These are phyloP conservation scores for Cichladusa arquata DNA, from an alignment of 2,113 vertebrate species.

Conservation along the genomic window DNA sequence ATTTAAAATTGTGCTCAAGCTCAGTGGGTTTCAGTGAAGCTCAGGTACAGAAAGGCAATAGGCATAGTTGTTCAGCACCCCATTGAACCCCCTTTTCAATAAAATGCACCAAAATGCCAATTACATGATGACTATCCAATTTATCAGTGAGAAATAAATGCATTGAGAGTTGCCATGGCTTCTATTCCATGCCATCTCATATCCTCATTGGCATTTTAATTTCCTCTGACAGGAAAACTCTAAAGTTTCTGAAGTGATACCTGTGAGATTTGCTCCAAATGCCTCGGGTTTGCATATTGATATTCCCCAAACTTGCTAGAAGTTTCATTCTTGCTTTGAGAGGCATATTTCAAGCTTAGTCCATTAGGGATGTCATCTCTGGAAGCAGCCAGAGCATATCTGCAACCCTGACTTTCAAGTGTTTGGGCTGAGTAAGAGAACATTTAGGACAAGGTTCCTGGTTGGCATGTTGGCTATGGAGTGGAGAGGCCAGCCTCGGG, in stretches of 20 bases:
- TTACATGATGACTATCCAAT: not conserved
- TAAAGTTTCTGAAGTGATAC: not conserved
- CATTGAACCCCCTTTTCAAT: not conserved
- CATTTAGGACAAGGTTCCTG: not conserved
- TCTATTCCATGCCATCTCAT: not conserved
- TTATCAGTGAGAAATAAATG: not conserved
- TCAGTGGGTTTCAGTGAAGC: not conserved
- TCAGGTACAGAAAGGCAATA: not conserved
- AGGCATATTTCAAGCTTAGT: not conserved
- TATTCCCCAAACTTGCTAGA: not conserved
- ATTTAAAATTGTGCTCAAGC: not conserved
- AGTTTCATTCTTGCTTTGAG: not conserved
- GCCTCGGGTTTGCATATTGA: not conserved
- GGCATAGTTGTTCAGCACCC: not conserved
- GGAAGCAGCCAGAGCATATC: not conserved
- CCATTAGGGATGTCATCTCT: not conserved
- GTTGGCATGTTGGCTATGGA: rapidly evolving
- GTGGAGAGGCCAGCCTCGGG: not conserved
- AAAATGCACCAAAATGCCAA: not conserved
- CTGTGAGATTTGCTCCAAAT: not conserved
- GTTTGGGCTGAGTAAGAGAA: not conserved
- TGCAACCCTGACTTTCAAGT: not conserved
- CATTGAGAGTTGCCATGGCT: not conserved
- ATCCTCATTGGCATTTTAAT: not conserved
- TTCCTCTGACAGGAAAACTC: not conserved